Evolutionary conservation across 2,797 vertebrate genomes (phyloP).

Genomic region (Acestrorhynchus altus): DNA sequence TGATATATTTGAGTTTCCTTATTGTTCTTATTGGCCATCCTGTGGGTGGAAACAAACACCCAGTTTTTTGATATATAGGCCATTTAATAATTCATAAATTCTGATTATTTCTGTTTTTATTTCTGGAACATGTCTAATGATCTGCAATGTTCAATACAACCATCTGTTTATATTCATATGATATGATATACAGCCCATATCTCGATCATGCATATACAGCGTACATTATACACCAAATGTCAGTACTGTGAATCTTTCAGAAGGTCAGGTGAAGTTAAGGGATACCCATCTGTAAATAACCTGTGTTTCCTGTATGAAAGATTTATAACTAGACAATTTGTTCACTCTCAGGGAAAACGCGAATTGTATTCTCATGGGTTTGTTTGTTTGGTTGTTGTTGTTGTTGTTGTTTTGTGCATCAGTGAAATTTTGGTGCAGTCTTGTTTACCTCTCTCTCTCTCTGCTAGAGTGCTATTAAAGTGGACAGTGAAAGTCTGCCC

Average conservation of each 20-base stretch:
- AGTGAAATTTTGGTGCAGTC: not conserved
- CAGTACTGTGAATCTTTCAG: not conserved
- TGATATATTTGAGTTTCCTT: not conserved
- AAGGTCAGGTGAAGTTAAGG: slow-evolving; percentile 4
- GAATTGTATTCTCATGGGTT: not conserved
- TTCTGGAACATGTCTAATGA: not conserved
- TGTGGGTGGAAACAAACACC: not conserved
- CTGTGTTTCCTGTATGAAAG: not conserved
- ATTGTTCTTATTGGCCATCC: not conserved
- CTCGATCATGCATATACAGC: not conserved
- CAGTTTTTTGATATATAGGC: not conserved
- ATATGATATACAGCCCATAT: not conserved
- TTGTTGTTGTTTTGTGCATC: not conserved
- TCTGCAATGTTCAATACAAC: not conserved
- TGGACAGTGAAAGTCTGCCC: slow-evolving; percentile 31
- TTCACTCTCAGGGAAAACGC: not conserved
- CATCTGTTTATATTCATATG: not conserved
- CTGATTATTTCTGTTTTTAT: not conserved
- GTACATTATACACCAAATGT: not conserved
- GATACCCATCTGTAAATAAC: not conserved
- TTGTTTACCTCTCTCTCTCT: not conserved
- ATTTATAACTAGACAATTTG: not conserved
- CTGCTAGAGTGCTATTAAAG: slow-evolving; percentile 15
- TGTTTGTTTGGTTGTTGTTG: slow-evolving; percentile 10
- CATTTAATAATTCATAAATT: not conserved